These are phyloP conservation scores for Apoderus coryli DNA, from an alignment of 2,888 invertebrate species.

Conservation along the genomic window DNA sequence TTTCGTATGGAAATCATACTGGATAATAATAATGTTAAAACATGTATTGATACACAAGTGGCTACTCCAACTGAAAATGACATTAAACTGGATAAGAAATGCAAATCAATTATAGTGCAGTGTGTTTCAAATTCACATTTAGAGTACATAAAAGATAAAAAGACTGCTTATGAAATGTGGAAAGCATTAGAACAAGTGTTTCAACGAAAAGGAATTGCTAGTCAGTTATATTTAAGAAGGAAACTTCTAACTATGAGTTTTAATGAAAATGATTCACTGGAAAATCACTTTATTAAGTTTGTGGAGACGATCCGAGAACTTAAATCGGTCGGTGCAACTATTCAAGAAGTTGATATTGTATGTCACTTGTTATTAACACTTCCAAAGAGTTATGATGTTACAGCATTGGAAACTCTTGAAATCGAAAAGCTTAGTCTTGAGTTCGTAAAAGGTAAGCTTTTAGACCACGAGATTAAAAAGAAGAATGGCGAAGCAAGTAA, in stretches of 20 bases:
- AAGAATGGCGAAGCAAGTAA: conserved; percentile 2
- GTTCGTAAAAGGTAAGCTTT: conserved; percentile 14
- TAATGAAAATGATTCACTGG: conserved; percentile 13
- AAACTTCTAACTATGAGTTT: conserved; percentile 19
- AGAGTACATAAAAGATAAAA: conserved; percentile 17
- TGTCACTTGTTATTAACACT: conserved; percentile 19
- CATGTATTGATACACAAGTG: no score
- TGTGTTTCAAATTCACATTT: no score
- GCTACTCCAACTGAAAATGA: no score
- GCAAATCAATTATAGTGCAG: no score
- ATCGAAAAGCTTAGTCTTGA: conserved; percentile 13
- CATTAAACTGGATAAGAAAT: no score
- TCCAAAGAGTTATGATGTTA: conserved; percentile 15
- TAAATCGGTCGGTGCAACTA: conserved; percentile 17
- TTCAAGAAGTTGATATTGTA: conserved; percentile 18
- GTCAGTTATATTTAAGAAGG: conserved; percentile 18
- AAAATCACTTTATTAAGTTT: conserved; percentile 17
- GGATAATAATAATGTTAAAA: no score
- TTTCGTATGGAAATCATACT: no score
- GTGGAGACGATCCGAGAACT: conserved; percentile 17
- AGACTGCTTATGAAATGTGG: conserved; percentile 20
- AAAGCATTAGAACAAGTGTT: conserved; percentile 17
- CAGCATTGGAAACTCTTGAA: conserved; percentile 16
- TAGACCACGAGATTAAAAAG: conserved; percentile 17
- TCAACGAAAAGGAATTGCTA: conserved; percentile 19